A percentile compares a stretch with the other conserved stretches of the same genome.
Conservation (phyloP, 2,113 vertebrate species). For the Heliornis fulica region DNA sequence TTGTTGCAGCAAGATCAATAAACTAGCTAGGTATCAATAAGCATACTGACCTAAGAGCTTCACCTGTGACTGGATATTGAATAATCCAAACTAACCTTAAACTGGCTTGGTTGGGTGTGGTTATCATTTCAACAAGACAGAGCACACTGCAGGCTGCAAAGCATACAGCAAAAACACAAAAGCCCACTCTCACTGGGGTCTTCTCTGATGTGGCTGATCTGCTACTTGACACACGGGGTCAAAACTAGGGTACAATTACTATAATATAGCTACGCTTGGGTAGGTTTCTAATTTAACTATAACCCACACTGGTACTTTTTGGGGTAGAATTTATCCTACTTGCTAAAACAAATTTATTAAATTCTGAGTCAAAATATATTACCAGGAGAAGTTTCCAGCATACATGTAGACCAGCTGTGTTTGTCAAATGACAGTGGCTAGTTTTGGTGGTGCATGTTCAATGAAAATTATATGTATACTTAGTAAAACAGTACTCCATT, state of each 20-base stretch:
- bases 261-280: not conserved
- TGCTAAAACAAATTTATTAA: not conserved
- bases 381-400: not conserved
- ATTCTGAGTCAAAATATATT: not conserved
- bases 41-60: not conserved
- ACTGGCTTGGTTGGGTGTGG: not conserved
- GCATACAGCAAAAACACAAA: not conserved
- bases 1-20: not conserved
- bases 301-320: not conserved
- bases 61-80: not conserved
- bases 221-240: not conserved
- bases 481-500: not conserved
- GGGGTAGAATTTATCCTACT: not conserved
- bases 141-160: not conserved
- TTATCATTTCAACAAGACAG: not conserved
- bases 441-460: not conserved
- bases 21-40: not conserved
- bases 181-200: not conserved
- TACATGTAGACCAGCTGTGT: not conserved
- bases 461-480: not conserved
- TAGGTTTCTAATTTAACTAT: not conserved
- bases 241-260: not conserved
- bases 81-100: not conserved
- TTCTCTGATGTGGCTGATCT: not conserved
- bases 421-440: not conserved